Percentiles rank a stretch among this genome's conserved stretches.
These are phyloP conservation scores for Ascaphus truei DNA, from an alignment of 2,113 vertebrate genomes.

Conservation along the genomic window DNA sequence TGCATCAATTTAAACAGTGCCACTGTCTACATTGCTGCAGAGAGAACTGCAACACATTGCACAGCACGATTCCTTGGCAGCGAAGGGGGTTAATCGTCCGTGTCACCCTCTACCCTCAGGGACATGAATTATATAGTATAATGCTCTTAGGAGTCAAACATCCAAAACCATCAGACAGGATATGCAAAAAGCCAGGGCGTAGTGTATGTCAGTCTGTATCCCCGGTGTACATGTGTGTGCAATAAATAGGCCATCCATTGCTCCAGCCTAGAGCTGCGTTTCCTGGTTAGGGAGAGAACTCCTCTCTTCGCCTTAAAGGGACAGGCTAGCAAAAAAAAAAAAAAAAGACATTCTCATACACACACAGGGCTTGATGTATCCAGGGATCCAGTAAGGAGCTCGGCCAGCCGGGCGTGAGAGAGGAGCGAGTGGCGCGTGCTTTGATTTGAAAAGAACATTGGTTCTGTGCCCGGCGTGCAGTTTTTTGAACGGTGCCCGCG, in stretches of 20 bases:
- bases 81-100: no score
- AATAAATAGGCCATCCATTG: constrained; percentile 24
- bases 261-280: constrained; percentile 16
- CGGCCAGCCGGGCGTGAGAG: background rate
- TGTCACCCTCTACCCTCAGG: no score
- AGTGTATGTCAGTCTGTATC: background rate
- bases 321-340: constrained; percentile 6
- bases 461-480: background rate
- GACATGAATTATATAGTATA: no score
- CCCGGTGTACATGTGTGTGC: background rate
- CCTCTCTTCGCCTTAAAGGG: constrained; percentile 22
- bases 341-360: background rate
- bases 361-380: background rate
- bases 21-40: no score
- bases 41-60: no score
- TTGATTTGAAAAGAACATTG: background rate
- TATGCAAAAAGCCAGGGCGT: background rate
- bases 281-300: constrained; percentile 24
- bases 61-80: no score
- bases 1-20: no score
- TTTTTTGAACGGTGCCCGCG: background rate
- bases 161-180: constrained; percentile 20
- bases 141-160: no score
- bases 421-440: background rate
- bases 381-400: background rate